Evolutionary conservation across 2,888 invertebrate species (phyloP).

Genomic region (Microplitis manilae): DNA sequence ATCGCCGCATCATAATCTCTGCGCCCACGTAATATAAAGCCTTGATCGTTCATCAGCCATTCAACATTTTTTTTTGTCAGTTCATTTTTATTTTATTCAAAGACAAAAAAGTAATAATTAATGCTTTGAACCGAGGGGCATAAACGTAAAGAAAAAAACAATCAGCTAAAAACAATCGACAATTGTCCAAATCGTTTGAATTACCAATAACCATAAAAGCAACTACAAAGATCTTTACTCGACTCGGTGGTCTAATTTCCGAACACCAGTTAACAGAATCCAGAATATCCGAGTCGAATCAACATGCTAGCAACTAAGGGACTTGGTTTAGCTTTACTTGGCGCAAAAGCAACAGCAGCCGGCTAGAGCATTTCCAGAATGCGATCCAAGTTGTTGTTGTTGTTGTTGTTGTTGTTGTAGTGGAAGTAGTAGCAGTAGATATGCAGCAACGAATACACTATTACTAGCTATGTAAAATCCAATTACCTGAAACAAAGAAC

Average conservation of each 20-base stretch:
- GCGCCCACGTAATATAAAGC: slow-evolving; percentile 2
- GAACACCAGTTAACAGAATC: slow-evolving; percentile 13
- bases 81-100: background rate
- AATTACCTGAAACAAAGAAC: slow-evolving; percentile 61
- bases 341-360: background rate
- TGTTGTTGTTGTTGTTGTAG: background rate
- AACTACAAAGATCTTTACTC: slow-evolving; percentile 32
- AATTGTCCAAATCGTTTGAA: slow-evolving; percentile 27
- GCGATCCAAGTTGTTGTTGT: background rate
- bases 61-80: background rate
- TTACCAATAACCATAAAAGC: slow-evolving; percentile 42
- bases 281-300: slow-evolving; percentile 23
- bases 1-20: slow-evolving; percentile 34
- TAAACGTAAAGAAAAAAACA: slow-evolving; percentile 21
- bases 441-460: background rate
- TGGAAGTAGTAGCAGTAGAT: background rate
- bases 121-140: background rate
- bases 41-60: slow-evolving; percentile 25
- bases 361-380: background rate
- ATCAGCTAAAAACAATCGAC: slow-evolving; percentile 14
- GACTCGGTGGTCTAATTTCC: background rate
- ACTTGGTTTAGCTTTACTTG: background rate
- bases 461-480: slow-evolving; percentile 20
- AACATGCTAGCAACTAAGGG: slow-evolving; percentile 7
- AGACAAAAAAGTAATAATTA: slow-evolving; percentile 11